Evolutionary conservation across 2,888 invertebrate genomes (phyloP), one percentile per base, ranked within the genome.

Genomic region (Fragum sueziense): DNA sequence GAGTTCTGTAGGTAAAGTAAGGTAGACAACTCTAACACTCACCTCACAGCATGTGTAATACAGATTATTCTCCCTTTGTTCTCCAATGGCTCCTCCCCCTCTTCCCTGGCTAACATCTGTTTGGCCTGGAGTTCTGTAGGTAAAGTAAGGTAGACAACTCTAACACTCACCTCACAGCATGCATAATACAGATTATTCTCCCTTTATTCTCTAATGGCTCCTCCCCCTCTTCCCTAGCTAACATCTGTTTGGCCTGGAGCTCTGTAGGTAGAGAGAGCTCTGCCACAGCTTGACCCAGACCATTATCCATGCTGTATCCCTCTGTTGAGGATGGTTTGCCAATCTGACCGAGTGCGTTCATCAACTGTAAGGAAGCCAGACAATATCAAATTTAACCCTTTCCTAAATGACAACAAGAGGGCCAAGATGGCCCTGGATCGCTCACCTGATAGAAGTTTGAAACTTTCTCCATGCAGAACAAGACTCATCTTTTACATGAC

Each of bases 161-260:
- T 22, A 22, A 71, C 22, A 34, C 67, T 34, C 22, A 93, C 93
- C 90, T 93, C 85, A 97, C 95, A 0, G 97, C 96, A 86, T 97
- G 96, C 7, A 98, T 98, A 47, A 98, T 96, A 90, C 97, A 97
- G 89, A 98, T 97, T 22, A 98, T 96, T 81, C 98, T 95, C 17
- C 97, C 97, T 79, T 96, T 95, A 92, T 94, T 95, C 73, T 94
- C 88, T 14, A 95, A 90, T 11, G 57, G 6, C 22, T 93, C 75
- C 25, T 62, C 62, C 2, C 73, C 94, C 86, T 93, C 94, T 69
- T 94, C 94, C 11, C 93, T 93, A 3, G 94, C 90, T 0, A 94
- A 93, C 0, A 94, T 93, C 86, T 94, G 94, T 82, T 95, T 95
- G 51, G 95, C 94, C 92, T 98, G 97, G 70, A 95, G 94, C 27